Percentiles rank a stretch among this genome's conserved stretches.
Evolutionary conservation across 2,113 vertebrate species (phyloP).

Genomic region (Ornithorhynchus anatinus): DNA sequence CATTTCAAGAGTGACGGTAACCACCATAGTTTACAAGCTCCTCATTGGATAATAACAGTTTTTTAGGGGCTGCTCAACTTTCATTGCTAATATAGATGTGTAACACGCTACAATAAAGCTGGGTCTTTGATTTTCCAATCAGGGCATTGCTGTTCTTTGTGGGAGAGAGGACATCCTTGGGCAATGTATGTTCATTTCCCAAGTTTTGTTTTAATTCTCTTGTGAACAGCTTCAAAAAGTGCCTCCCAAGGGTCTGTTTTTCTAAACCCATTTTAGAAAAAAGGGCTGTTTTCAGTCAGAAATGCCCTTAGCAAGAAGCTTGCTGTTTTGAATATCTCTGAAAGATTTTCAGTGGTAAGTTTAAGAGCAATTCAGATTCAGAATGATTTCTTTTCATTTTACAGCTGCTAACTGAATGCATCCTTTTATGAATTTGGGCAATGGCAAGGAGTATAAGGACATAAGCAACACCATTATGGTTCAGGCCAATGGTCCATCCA

Average conservation of each 20-base stretch:
- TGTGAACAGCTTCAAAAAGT: slow-evolving; percentile 13
- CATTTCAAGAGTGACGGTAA: too few relatives aligned
- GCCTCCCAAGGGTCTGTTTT: slow-evolving; percentile 32
- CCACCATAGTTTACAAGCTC: too few relatives aligned
- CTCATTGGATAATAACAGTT: too few relatives aligned
- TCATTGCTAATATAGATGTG: too few relatives aligned
- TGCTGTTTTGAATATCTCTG: slow-evolving; percentile 33
- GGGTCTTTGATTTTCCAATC: slow-evolving; percentile 15
- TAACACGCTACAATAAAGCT: neutral
- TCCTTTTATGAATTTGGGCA: too few relatives aligned
- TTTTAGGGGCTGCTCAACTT: slow-evolving; percentile 18
- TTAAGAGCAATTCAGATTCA: slow-evolving; percentile 38
- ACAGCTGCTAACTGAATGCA: slow-evolving; percentile 33
- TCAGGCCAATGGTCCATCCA: too few relatives aligned
- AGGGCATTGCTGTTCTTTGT: slow-evolving; percentile 18
- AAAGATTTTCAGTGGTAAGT: slow-evolving; percentile 11
- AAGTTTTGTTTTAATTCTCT: slow-evolving; percentile 41
- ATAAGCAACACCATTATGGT: too few relatives aligned
- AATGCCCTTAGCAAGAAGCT: slow-evolving; percentile 28
- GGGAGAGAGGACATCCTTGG: slow-evolving; percentile 10
- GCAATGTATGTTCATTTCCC: slow-evolving; percentile 41
- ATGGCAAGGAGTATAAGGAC: slow-evolving; percentile 23
- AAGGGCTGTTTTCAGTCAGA: slow-evolving; percentile 34
- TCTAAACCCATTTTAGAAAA: slow-evolving; percentile 54
- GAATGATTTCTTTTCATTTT: slow-evolving; percentile 36